phyloP scores from a whole-genome alignment of 2,888 invertebrate species.

The Papilio demoleus region DNA sequence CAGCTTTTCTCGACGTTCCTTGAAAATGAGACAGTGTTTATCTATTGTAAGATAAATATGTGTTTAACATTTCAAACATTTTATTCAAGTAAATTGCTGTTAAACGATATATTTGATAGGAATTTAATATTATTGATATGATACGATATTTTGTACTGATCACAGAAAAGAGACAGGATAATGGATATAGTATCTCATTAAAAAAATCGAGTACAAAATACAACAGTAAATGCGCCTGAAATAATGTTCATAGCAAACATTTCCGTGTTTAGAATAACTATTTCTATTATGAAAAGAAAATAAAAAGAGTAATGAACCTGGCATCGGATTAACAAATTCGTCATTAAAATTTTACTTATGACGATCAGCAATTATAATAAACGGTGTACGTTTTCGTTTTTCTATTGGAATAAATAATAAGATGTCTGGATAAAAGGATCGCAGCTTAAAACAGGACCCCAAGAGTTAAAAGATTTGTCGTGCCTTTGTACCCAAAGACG shows the following conservation, averaged over 20 bases:
- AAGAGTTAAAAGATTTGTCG: conserved; percentile 7
- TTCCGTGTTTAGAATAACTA: background rate
- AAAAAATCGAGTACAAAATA: too few species aligned
- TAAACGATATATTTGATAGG: background rate
- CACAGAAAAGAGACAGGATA: background rate
- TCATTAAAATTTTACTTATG: too few species aligned
- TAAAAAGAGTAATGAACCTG: too few species aligned
- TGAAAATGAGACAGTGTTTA: background rate
- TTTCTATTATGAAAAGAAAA: background rate
- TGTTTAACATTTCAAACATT: background rate
- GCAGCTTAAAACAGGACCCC: background rate
- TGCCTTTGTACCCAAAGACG: background rate
- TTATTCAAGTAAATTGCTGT: background rate
- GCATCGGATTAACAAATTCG: too few species aligned
- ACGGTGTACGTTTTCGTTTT: too few species aligned
- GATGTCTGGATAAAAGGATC: background rate
- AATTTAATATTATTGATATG: background rate
- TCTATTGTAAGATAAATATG: background rate
- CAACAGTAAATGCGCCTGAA: background rate
- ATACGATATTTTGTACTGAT: background rate
- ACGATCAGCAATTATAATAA: too few species aligned
- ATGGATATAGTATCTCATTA: too few species aligned
- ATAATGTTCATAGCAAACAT: conserved; percentile 6
- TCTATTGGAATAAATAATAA: too few species aligned
- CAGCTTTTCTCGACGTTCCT: conserved; percentile 6